Evolutionary conservation across 2,797 vertebrate species (phyloP).

Genomic region (Muscicapa comitata): DNA sequence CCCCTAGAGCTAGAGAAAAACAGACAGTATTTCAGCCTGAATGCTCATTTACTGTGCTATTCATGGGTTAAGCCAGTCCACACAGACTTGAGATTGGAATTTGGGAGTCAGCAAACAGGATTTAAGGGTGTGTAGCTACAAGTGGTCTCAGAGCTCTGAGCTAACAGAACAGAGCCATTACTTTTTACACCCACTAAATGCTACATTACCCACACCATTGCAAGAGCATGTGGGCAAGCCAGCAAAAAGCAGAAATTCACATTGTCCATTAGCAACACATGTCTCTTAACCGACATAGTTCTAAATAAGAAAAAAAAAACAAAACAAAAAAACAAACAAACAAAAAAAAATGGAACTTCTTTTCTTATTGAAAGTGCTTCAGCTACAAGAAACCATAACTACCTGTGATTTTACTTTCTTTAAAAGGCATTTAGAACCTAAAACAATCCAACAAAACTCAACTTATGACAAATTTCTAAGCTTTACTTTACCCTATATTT

Average conservation of each 20-base stretch:
- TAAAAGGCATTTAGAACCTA: neutral
- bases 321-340: too few species aligned
- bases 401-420: neutral
- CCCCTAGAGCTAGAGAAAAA: neutral
- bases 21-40: neutral
- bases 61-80: neutral
- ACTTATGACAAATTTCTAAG: neutral
- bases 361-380: neutral
- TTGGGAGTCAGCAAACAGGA: neutral
- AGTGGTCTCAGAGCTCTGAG: neutral
- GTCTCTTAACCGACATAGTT: neutral
- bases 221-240: fast-evolving
- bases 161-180: neutral
- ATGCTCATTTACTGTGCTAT: neutral
- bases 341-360: neutral
- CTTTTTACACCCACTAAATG: neutral
- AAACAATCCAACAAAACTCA: neutral
- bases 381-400: neutral
- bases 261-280: neutral
- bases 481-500: neutral
- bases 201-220: neutral
- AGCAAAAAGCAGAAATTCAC: neutral
- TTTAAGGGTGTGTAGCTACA: neutral
- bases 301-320: neutral
- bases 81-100: neutral